Percentiles rank a stretch among this genome's conserved stretches.
Evolutionary conservation across 1,140 invertebrate species (phyloP).

Genomic region (Drosophila leontia): DNA sequence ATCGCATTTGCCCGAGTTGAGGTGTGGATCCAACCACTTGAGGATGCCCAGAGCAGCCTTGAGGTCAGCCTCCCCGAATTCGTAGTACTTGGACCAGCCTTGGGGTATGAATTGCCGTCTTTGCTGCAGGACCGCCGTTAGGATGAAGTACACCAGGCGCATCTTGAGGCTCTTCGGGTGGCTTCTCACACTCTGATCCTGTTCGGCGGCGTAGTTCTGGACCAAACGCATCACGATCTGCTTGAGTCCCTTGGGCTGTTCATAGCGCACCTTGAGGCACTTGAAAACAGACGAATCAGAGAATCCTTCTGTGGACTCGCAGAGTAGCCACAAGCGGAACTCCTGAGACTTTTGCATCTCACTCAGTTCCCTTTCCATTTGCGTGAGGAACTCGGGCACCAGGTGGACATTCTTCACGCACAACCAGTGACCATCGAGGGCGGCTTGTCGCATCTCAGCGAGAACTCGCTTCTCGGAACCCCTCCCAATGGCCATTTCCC

Average conservation of each 20-base stretch:
- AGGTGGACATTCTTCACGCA: conserved; percentile 95
- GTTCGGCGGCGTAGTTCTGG: conserved; percentile 75
- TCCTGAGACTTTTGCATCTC: conserved; percentile 87
- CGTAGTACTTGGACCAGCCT: conserved; percentile 95
- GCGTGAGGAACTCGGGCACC: conserved; percentile 91
- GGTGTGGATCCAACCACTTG: conserved; percentile 86
- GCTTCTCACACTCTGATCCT: conserved; percentile 41
- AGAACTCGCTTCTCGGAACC: conserved; percentile 66
- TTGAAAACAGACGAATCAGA: conserved; percentile 72
- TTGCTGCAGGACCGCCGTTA: conserved; percentile 94
- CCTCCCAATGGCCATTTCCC: conserved; percentile 80
- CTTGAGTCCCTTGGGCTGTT: conserved; percentile 89
- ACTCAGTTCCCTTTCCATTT: conserved; percentile 90
- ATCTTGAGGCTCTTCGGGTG: conserved; percentile 81
- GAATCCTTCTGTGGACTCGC: conserved; percentile 84
- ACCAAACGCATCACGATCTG: conserved; percentile 87
- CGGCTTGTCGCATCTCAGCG: conserved; percentile 57
- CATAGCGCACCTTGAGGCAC: conserved; percentile 93
- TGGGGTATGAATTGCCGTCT: conserved; percentile 92
- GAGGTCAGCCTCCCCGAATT: conserved; percentile 94
- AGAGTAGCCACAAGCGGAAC: conserved; percentile 92
- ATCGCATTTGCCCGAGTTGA: conserved; percentile 78
- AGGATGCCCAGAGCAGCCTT: conserved; percentile 91
- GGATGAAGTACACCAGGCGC: conserved; percentile 80
- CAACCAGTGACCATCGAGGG: conserved; percentile 75